Base-by-base conservation (phyloP, 2,113 vertebrate genomes). In the Corythoichthys intestinalis region DNA sequence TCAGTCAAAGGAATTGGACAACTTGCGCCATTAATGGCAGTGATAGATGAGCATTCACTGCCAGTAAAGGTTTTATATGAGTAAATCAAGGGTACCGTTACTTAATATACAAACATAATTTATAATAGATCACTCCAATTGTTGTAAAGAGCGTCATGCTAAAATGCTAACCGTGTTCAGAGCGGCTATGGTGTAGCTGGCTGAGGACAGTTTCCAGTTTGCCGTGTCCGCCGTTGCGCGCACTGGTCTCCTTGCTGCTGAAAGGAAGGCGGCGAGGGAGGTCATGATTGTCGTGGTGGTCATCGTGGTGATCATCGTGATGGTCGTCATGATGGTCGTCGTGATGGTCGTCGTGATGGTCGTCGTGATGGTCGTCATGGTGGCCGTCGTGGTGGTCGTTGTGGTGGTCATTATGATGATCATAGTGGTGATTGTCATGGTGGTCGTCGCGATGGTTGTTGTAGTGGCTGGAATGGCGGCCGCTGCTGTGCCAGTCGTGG, bases 181-280 rank as follows among this genome's bases (percentile, higher is more conserved):
- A 47, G 66, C 67, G 80, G 46, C 84, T 72, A 48, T 85, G 86
- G 54, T 91, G 86, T 14, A 93, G 73, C 13, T 90, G 86, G 66
- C 73, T 77, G 6, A 92, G 76, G 15, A 92, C 84, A 0, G 86
- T 73, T n/a, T 92, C 90, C 73, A 92, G 78, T 48, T 93, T 92
- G 76, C 50, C 69, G 75, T 90, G 84, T 0, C 75, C 80, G 0
- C 65, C 0, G 0, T 76, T 70, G 1, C 58, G 77, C 1, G 61
- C 28, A 8, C 62, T 67, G 0, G 75, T 73, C 34, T 85, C 84
- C 61, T 90, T 90, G 47, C 71, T 63, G 61, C 39, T 70, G 47
- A 62, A 49, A 7, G 83, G 72, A 28, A 70, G 74, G 10, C 68
- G 74, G 0, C 3, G 69, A 0, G 83, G 80, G 1, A 65, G 78